These are phyloP conservation scores for Dromas ardeola DNA, from an alignment of 2,113 vertebrate genomes.

Conservation along the genomic window DNA sequence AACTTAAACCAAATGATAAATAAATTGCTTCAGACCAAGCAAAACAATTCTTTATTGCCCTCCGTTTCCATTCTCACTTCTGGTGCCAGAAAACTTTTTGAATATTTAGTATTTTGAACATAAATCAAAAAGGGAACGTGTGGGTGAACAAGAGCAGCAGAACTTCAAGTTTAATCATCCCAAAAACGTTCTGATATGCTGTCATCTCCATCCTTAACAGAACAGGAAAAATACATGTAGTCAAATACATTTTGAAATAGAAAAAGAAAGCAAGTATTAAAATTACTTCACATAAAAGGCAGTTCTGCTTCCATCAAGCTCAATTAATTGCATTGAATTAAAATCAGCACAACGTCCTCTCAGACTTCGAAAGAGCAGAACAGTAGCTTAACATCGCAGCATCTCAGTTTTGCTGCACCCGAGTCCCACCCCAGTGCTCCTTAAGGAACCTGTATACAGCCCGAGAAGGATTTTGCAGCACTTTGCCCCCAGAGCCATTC, in stretches of 20 bases:
- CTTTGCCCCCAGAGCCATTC: constrained; percentile 52
- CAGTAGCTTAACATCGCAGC: fast-evolving
- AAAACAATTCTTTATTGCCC: not conserved
- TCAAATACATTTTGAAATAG: not conserved
- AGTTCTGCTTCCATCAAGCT: not conserved
- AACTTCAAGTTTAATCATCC: not conserved
- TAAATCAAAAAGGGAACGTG: not conserved
- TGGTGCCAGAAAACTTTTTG: not conserved
- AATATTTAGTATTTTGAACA: not conserved
- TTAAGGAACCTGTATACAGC: not conserved
- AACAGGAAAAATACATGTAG: not conserved
- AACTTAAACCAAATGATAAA: not conserved
- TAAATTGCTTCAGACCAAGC: not conserved
- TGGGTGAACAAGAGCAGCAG: not conserved
- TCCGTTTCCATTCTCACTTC: not conserved
- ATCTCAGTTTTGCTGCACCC: not conserved
- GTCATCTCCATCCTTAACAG: not conserved
- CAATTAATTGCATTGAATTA: not conserved
- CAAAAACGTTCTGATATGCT: not conserved
- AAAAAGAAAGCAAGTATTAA: not conserved
- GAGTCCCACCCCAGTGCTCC: not conserved
- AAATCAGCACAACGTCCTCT: not conserved
- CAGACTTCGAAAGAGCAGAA: not conserved
- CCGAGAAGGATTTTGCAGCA: not conserved
- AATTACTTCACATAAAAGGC: not conserved